These are phyloP conservation scores for Meganola albula DNA, from an alignment of 2,888 invertebrate genomes.

Conservation along the genomic window DNA sequence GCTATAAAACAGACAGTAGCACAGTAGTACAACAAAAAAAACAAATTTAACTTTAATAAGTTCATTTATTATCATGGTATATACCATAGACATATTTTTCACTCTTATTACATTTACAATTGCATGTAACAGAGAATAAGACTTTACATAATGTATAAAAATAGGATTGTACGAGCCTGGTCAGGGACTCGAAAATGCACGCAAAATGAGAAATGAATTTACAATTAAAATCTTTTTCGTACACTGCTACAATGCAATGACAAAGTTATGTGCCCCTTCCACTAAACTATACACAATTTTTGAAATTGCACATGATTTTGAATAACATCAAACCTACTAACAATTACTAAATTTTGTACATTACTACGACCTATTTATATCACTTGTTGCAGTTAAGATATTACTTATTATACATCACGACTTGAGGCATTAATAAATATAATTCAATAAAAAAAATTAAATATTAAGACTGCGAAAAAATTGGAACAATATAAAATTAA, in stretches of 20 bases:
- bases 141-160: slow-evolving; percentile 76
- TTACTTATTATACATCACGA: slow-evolving; percentile 46
- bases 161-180: slow-evolving; percentile 73
- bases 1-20: too few species aligned
- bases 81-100: slow-evolving; percentile 64
- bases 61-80: slow-evolving; percentile 69
- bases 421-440: slow-evolving; percentile 58
- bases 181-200: slow-evolving; percentile 69
- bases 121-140: slow-evolving; percentile 71
- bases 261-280: slow-evolving; percentile 54
- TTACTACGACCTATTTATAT: slow-evolving; percentile 63
- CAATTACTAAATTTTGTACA: slow-evolving; percentile 70
- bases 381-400: slow-evolving; percentile 62
- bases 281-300: slow-evolving; percentile 56
- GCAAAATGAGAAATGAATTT: slow-evolving; percentile 67
- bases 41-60: slow-evolving; percentile 69
- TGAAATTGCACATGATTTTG: slow-evolving; percentile 72
- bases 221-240: slow-evolving; percentile 57
- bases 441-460: slow-evolving; percentile 34
- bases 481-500: slow-evolving; percentile 65
- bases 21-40: too few species aligned
- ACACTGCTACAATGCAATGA: slow-evolving; percentile 75
- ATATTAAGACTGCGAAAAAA: slow-evolving; percentile 58
- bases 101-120: slow-evolving; percentile 65
- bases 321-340: slow-evolving; percentile 66